Evolutionary conservation across 2,888 invertebrate species (phyloP), one percentile per base, ranked within the genome.

Genomic region (Cheilosia vulpina): DNA sequence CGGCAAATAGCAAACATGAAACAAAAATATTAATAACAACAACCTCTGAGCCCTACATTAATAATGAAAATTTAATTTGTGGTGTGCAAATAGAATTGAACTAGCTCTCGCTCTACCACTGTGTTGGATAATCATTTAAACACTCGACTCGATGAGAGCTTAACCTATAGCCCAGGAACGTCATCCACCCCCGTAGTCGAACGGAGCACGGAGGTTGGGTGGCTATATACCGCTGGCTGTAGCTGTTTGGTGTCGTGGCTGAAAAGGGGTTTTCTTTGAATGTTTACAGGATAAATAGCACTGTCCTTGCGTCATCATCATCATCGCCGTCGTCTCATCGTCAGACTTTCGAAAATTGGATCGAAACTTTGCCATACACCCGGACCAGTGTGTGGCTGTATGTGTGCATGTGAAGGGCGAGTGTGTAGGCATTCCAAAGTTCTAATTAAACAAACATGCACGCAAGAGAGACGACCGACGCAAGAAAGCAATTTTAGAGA

Each of bases 31-130:
- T 58, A 75, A 65, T 79, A 84, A 75, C 65, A 71, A 81, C 66
- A 83, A 60, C 19, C 75, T 71, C 69, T 9, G 66, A 71, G 76
- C 47, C 76, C 62, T 65, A 85, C 76, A 85, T 85, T 85, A 85
- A 85, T 85, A 85, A 85, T 85, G 85, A 81, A 85, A 85, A 85
- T 85, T 85, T 85, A 81, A 85, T 85, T 85, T 85, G 85, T 45
- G 85, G 81, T 63, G 76, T 72, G 76, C 85, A 85, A 85, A 85
- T 85, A 85, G 76, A 85, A 85, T 85, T 72, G 85, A 81, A 76
- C 81, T 81, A 60, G 21, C 72, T 41, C 6, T 41, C 69, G 38
- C 43, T 53, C 24, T 13, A 4, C n/a, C 19, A 7, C 41, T 66
- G 4, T 31, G 15, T 19, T 65, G 80, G 73, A 80, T 84, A 85